These are phyloP conservation scores for Staurois parvus DNA, from an alignment of 2,797 vertebrate species.

Conservation along the genomic window DNA sequence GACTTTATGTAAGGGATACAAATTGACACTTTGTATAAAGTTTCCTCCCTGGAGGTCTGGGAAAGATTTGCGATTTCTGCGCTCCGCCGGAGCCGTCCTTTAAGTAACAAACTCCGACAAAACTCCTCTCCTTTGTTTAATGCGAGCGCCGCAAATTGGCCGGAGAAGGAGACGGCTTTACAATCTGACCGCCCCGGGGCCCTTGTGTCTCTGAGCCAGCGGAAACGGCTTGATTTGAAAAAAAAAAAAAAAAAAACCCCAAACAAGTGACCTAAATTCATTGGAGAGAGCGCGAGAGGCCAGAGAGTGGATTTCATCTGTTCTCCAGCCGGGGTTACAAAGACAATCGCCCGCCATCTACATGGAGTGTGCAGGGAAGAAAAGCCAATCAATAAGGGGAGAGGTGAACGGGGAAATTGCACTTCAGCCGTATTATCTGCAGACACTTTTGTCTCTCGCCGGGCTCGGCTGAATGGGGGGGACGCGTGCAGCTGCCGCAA, in stretches of 20 bases:
- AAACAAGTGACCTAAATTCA: conserved; percentile 51
- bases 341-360: conserved; percentile 19
- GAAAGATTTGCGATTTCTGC: no score
- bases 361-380: not conserved
- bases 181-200: conserved; percentile 13
- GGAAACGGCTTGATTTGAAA: conserved; percentile 31
- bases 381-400: conserved; percentile 62
- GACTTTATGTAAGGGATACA: no score
- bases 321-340: not conserved
- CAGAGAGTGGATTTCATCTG: not conserved
- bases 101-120: no score
- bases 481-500: conserved; percentile 64
- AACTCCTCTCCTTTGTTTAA: not conserved
- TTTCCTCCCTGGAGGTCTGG: no score
- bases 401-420: conserved; percentile 65
- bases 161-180: not conserved
- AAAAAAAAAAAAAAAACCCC: not conserved
- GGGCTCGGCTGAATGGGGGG: conserved; percentile 49
- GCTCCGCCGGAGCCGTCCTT: no score
- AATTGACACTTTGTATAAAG: no score
- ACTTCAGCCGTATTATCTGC: conserved; percentile 65
- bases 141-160: not conserved
- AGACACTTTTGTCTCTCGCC: conserved; percentile 65
- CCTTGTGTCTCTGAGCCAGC: conserved; percentile 38
- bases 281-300: not conserved